Conservation (phyloP, 2,113 vertebrate species). For the Apeltes quadracus region DNA sequence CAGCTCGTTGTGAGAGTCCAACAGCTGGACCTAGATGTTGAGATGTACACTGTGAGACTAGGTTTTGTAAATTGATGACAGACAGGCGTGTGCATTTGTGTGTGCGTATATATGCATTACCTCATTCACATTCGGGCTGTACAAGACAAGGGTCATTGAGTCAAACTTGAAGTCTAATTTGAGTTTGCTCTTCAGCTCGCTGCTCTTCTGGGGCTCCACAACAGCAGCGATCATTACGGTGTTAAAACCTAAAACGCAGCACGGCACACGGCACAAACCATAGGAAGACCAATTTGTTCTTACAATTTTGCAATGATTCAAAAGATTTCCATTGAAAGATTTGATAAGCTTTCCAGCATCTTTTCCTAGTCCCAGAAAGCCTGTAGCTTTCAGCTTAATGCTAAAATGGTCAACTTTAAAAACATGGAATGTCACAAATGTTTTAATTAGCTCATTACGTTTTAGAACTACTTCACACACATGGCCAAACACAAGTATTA, state of each 20-base stretch:
- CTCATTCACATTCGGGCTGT: conserved; percentile 82
- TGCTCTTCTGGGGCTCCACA: conserved; percentile 86
- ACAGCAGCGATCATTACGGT: conserved; percentile 92
- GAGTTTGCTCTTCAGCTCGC: conserved; percentile 86
- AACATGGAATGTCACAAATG: not conserved
- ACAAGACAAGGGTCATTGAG: conserved; percentile 89
- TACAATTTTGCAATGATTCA: not conserved
- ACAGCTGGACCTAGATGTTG: conserved; percentile 48
- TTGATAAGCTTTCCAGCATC: not conserved
- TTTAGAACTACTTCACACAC: not conserved
- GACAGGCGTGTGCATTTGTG: not conserved
- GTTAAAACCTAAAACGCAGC: conserved; percentile 83
- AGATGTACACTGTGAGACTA: not conserved
- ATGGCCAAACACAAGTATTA: conserved; percentile 13
- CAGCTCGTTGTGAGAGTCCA: conserved; percentile 83
- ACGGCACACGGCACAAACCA: conserved; percentile 10
- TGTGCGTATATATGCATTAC: conserved; percentile 65
- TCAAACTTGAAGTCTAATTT: conserved; percentile 92
- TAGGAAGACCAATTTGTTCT: not conserved
- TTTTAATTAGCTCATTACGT: not conserved
- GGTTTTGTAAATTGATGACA: not conserved
- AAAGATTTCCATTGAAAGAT: not conserved
- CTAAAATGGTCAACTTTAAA: not conserved
- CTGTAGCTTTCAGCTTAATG: not conserved
- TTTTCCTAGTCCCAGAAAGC: not conserved